Evolutionary conservation across 2,113 vertebrate species (phyloP).

Genomic region (Apteryx owenii): DNA sequence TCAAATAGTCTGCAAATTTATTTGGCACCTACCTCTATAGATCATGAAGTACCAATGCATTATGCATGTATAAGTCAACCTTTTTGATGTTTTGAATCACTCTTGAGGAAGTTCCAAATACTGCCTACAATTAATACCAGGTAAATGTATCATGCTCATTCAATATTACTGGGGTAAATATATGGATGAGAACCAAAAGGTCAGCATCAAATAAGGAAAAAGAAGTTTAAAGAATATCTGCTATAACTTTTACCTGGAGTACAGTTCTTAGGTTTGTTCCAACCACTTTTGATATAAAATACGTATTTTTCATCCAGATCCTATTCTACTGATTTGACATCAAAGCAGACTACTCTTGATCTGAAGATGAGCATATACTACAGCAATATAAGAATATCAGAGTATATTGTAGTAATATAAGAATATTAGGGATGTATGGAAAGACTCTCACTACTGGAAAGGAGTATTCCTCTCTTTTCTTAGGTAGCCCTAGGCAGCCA

Average conservation of each 20-base stretch:
- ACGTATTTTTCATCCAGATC: neutral
- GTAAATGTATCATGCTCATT: neutral
- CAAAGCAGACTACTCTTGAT: neutral
- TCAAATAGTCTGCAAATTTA: neutral
- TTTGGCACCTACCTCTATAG: neutral
- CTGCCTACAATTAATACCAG: neutral
- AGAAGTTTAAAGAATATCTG: neutral
- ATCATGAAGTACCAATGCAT: neutral
- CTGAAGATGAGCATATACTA: neutral
- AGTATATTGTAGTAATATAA: neutral
- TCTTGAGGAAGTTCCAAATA: neutral
- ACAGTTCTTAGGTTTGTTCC: neutral
- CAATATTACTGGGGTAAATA: neutral
- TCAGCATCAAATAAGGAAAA: neutral
- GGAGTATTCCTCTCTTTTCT: neutral
- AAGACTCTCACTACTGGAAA: neutral
- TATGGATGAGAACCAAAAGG: neutral
- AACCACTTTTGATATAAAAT: neutral
- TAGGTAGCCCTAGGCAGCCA: neutral
- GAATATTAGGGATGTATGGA: neutral
- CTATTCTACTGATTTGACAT: neutral
- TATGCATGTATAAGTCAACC: no score
- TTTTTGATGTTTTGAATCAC: neutral
- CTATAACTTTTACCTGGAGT: neutral
- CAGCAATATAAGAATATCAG: neutral